Evolutionary conservation across 2,113 vertebrate species (phyloP).

Genomic region (Ptilorrhoa leucosticta): DNA sequence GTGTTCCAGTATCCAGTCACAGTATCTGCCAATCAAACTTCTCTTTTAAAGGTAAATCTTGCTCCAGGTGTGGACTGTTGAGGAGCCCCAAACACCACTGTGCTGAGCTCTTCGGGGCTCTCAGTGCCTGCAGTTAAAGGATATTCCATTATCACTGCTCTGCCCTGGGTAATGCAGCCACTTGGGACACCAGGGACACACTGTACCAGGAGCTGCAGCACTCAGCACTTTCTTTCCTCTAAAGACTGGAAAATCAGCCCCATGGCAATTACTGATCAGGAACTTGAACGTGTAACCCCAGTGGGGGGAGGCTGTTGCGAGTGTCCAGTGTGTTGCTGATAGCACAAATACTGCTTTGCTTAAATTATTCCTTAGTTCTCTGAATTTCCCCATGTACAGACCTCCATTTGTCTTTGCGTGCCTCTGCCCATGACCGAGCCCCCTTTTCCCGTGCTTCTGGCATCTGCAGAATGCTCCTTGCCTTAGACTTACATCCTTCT

Average conservation of each 20-base stretch:
- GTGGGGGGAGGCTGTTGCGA: background rate
- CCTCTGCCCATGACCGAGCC: background rate
- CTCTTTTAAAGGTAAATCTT: background rate
- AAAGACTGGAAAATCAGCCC: background rate
- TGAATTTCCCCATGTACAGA: rapidly evolving
- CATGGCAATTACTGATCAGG: background rate
- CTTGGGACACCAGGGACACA: background rate
- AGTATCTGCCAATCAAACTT: rapidly evolving
- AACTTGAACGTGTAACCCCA: background rate
- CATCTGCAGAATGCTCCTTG: background rate
- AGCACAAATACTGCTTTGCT: background rate
- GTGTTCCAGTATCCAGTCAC: background rate
- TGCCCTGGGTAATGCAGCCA: background rate
- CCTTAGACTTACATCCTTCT: background rate
- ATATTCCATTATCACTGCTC: rapidly evolving
- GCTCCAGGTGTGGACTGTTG: background rate
- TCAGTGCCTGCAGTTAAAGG: background rate
- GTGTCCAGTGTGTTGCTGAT: background rate
- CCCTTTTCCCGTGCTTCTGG: background rate
- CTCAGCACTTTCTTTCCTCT: background rate
- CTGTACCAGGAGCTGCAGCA: background rate
- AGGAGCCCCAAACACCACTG: background rate
- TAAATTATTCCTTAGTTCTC: background rate
- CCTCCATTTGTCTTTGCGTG: background rate
- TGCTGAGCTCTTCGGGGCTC: background rate